Percentiles rank a stretch among this genome's conserved stretches.
These are phyloP conservation scores for Solea solea DNA, from an alignment of 2,113 vertebrate genomes.

Conservation along the genomic window DNA sequence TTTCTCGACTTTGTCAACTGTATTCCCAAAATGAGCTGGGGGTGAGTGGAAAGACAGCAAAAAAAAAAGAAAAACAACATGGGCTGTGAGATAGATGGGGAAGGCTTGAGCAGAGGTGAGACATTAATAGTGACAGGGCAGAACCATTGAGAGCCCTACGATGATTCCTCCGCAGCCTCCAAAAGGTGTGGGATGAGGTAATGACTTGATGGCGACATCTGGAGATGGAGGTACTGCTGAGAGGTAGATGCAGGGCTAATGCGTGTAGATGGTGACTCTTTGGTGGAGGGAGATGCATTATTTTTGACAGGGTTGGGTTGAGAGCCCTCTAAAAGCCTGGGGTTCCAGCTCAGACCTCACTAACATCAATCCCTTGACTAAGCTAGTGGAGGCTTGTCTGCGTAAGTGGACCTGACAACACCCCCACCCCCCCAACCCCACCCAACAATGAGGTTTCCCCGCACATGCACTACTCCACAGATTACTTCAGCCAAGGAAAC, in stretches of 20 bases:
- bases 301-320: conserved; percentile 39
- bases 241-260: conserved; percentile 64
- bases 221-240: conserved; percentile 47
- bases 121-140: conserved; percentile 74
- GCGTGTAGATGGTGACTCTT: conserved; percentile 65
- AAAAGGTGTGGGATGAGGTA: conserved; percentile 62
- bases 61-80: background rate
- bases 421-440: too few species aligned
- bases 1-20: conserved; percentile 29
- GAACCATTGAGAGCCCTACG: conserved; percentile 62
- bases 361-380: conserved; percentile 36
- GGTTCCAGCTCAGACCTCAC: conserved; percentile 53
- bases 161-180: conserved; percentile 48
- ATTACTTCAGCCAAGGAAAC: conserved; percentile 45
- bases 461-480: conserved; percentile 41
- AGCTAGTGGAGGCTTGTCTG: conserved; percentile 46
- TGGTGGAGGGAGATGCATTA: conserved; percentile 67
- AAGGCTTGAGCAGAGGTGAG: conserved; percentile 54
- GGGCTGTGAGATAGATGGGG: conserved; percentile 24
- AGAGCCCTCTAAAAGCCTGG: conserved; percentile 73
- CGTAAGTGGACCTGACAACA: conserved; percentile 71
- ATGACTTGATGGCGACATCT: conserved; percentile 64
- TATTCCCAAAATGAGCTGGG: conserved; percentile 59
- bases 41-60: conserved; percentile 44
- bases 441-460: conserved; percentile 49